Evolutionary conservation across 2,888 invertebrate genomes (phyloP), one percentile per base, ranked within the genome.

Genomic region (Nomada fabriciana): DNA sequence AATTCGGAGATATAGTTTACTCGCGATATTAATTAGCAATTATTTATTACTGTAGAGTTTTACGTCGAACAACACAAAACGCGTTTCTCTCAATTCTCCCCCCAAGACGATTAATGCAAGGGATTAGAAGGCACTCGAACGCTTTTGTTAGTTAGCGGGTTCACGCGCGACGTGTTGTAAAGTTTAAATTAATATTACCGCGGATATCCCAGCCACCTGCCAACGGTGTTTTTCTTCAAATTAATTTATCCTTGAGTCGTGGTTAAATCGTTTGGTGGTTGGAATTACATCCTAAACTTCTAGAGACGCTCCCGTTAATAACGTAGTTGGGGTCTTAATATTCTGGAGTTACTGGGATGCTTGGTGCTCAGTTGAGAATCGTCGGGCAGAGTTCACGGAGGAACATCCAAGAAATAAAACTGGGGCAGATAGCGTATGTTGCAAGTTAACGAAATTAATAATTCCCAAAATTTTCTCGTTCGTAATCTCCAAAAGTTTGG

Each of bases 111-210:
- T 55, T 57, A 43, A 42, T 18, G 23, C n/a, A 43, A 23, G 23
- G 23, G 23, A 25, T 55, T 43, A 23, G 15, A 68, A 57, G 68
- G 5, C 23, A 43, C 18, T 53, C 10, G 11, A 25, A 43, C 69
- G 47, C 29, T 59, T 69, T 59, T 69, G 59, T 59, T 59, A 69
- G 47, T 29, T n/a, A n/a, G n/a, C 9, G 11, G 18, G 29, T 23
- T 29, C 10, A 50, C 29, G 25, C 13, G 5, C 13, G 23, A 3
- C 29, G 3, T 36, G 53, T 23, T 25, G 63, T 68, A 42, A 74
- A 79, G 65, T 83, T 83, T 79, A 74, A 84, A 83, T 78, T 79
- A 71, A 84, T 79, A 79, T 84, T 60, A 60, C 70, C 42, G 42
- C 61, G 52, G 20, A 57, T 23, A 60, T 47, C 61, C 7, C 15